Evolutionary conservation across 2,113 vertebrate genomes (phyloP).

Genomic region (Nyctibius bracteatus): DNA sequence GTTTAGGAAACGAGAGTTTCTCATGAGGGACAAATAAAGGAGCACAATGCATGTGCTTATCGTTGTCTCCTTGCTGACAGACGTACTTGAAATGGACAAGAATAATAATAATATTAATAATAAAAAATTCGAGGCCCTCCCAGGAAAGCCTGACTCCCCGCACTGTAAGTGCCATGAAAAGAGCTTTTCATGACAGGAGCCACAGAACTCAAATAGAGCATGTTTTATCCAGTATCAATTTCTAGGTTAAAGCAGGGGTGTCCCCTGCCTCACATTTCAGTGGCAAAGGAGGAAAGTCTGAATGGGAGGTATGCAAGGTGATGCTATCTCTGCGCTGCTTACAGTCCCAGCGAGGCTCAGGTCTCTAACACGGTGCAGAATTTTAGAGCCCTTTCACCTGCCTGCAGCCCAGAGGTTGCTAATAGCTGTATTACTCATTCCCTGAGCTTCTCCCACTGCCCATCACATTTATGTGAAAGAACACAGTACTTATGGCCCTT

Average conservation of each 20-base stretch:
- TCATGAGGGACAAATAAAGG: background rate
- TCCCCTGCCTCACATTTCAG: background rate
- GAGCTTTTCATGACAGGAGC: background rate
- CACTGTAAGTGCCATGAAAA: background rate
- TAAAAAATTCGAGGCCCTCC: background rate
- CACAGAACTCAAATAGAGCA: background rate
- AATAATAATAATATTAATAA: background rate
- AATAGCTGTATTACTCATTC: background rate
- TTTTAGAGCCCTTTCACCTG: background rate
- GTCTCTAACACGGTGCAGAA: background rate
- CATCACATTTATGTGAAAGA: background rate
- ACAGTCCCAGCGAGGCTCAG: background rate
- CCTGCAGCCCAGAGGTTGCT: background rate
- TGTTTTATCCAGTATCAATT: background rate
- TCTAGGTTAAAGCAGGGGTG: background rate
- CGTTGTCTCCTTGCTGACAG: slow-evolving; percentile 5
- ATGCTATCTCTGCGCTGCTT: background rate
- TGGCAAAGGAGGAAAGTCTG: background rate
- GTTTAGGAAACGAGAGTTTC: background rate
- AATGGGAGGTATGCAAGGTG: background rate
- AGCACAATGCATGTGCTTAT: background rate
- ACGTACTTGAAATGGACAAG: background rate
- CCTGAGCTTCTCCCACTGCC: background rate
- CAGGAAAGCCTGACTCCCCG: background rate
- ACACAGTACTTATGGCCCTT: background rate